A percentile compares a stretch with the other conserved stretches of the same genome.
Conservation (phyloP, 2,888 invertebrate genomes). For the Drosophila picticornis region DNA sequence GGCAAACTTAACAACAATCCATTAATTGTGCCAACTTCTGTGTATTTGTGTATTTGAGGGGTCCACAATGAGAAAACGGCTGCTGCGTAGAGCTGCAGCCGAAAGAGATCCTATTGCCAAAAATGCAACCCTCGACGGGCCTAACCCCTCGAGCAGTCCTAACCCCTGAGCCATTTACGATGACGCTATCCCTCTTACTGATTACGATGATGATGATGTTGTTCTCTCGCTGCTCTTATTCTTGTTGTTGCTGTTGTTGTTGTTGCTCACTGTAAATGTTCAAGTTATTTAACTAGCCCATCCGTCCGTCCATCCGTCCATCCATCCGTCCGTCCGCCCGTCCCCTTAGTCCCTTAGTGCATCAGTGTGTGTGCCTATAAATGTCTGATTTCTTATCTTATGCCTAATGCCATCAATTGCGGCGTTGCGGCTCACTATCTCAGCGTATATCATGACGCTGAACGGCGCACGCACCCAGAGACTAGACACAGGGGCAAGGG, state of each 20-base stretch:
- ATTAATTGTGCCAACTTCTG: constrained; percentile 35
- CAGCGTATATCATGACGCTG: constrained; percentile 70
- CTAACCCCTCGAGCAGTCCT: constrained; percentile 7
- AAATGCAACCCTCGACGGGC: constrained; percentile 21
- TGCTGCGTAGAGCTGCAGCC: constrained; percentile 1
- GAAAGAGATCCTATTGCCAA: constrained; percentile 7
- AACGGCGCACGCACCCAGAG: constrained; percentile 57
- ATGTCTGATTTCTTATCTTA: constrained; percentile 83
- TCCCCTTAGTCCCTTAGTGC: constrained; percentile 10
- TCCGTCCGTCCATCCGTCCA: constrained; percentile 5
- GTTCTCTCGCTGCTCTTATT: constrained; percentile 3
- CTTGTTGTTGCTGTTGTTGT: constrained; percentile 3
- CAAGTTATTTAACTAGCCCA: constrained; percentile 28
- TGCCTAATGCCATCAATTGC: constrained; percentile 82
- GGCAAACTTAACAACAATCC: constrained; percentile 22
- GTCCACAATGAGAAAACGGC: not conserved
- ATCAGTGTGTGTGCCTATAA: constrained; percentile 59
- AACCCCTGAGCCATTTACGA: constrained; percentile 35
- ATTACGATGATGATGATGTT: constrained; percentile 35
- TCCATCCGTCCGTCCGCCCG: not conserved
- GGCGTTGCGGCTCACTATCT: constrained; percentile 70
- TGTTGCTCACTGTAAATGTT: constrained; percentile 28
- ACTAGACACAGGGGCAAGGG: constrained; percentile 5
- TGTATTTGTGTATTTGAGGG: constrained; percentile 1
- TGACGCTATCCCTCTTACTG: constrained; percentile 12